phyloP scores from a whole-genome alignment of 2,888 invertebrate genomes.

The Sabatieria punctata region DNA sequence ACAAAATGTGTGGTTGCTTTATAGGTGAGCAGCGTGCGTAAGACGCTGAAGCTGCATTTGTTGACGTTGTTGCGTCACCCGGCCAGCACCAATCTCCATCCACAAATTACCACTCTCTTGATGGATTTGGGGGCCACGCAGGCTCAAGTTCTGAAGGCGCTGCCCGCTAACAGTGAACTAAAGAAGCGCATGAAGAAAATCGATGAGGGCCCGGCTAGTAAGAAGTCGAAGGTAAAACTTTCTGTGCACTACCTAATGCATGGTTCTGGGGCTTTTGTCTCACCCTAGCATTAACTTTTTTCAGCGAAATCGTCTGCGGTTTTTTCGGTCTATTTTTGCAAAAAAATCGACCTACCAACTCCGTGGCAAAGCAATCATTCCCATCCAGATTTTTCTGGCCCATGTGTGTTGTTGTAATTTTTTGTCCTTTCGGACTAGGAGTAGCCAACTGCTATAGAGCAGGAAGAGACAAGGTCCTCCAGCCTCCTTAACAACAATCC shows the following conservation, averaged over 20 bases:
- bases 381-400: too few species aligned
- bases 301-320: not conserved
- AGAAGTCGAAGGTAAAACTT: too few species aligned
- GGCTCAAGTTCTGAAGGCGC: slow-evolving; percentile 38
- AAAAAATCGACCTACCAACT: not conserved
- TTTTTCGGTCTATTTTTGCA: not conserved
- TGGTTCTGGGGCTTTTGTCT: too few species aligned
- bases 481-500: not conserved
- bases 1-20: not conserved
- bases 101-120: slow-evolving; percentile 61
- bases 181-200: slow-evolving; percentile 46
- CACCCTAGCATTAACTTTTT: too few species aligned
- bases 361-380: not conserved
- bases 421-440: too few species aligned
- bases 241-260: too few species aligned
- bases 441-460: too few species aligned
- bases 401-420: too few species aligned
- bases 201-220: not conserved
- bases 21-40: slow-evolving; percentile 28
- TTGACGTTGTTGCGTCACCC: slow-evolving; percentile 68
- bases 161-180: slow-evolving; percentile 12
- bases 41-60: slow-evolving; percentile 42
- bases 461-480: too few species aligned
- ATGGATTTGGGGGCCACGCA: slow-evolving; percentile 69
- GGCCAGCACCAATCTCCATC: slow-evolving; percentile 57